Conservation (phyloP, 1,140 invertebrate species). For the Galendromus occidentalis region DNA sequence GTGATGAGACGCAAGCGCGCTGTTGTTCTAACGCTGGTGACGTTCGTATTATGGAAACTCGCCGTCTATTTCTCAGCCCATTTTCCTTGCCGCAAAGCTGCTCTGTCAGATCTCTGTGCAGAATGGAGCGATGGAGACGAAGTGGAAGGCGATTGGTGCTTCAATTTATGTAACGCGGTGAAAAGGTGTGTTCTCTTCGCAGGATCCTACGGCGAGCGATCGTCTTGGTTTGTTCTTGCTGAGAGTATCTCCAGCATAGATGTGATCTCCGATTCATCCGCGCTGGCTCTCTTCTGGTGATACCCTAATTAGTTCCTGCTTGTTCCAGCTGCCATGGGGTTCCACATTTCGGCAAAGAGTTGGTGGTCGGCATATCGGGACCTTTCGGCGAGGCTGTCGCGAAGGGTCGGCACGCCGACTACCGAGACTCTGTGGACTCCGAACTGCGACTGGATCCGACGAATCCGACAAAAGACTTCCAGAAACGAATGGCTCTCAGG, state of each 20-base stretch:
- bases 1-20: too few relatives aligned
- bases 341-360: background rate
- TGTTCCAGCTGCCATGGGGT: background rate
- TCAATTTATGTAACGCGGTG: background rate
- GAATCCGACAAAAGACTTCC: background rate
- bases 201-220: too few relatives aligned
- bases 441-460: background rate
- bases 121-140: background rate
- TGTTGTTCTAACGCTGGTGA: too few relatives aligned
- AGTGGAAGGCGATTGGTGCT: slow-evolving; percentile 2
- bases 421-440: background rate
- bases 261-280: too few relatives aligned
- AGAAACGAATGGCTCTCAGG: background rate
- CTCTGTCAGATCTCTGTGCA: background rate
- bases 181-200: background rate
- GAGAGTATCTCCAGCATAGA: too few relatives aligned
- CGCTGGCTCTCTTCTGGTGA: background rate
- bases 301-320: background rate
- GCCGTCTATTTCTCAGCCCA: too few relatives aligned
- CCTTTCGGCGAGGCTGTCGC: background rate
- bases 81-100: background rate
- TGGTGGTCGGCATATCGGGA: background rate
- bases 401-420: background rate
- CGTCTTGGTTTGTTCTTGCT: too few relatives aligned
- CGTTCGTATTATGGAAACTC: too few relatives aligned